Evolutionary conservation across 2,113 vertebrate species (phyloP), one percentile per base, ranked within the genome.

Genomic region (Circaetus cinerascens): DNA sequence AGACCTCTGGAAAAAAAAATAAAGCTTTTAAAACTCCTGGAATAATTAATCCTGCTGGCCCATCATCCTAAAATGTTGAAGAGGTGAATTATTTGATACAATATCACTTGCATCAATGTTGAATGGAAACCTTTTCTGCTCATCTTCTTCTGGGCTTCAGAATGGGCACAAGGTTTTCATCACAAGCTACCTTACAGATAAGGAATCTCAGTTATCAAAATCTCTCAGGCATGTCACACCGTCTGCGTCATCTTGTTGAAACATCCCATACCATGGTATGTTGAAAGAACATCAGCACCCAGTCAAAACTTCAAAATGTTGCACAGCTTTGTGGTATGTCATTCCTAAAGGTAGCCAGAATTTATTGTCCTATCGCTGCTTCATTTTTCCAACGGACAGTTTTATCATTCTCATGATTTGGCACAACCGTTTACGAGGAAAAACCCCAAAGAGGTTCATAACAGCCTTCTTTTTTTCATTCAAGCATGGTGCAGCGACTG

Each of bases 291-390:
- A 79, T 56, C 36, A 56, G 18, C 43, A 46, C 13, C 48, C 34
- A 34, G 36, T 16, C 45, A 77, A 6, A 86, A 71, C 46, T 77
- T 79, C 38, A 72, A 62, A 64, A 45, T 14, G 7, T 72, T 78
- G 38, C 30, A 68, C 43, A 14, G 20, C 17, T 63, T 82, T 63
- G 23, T 46, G 40, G 7, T n/a, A 19, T 46, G 62, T 19, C 40
- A 26, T 78, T 74, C 60, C 43, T 74, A 45, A 83, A 88, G 4
- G 25, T 2, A 48, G 32, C 5, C 30, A 45, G 36, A 41, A n/a
- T 32, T 50, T 79, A 38, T 10, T 46, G 27, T 32, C 25, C 7
- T 23, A 2, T 30, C 0, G 0, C 29, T 77, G 8, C 27, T 62
- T 66, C 23, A 30, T 36, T 82, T 92, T 82, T 51, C 19, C 16